Conservation (phyloP, 2,888 invertebrate species). For the Perithous albicinctus region DNA sequence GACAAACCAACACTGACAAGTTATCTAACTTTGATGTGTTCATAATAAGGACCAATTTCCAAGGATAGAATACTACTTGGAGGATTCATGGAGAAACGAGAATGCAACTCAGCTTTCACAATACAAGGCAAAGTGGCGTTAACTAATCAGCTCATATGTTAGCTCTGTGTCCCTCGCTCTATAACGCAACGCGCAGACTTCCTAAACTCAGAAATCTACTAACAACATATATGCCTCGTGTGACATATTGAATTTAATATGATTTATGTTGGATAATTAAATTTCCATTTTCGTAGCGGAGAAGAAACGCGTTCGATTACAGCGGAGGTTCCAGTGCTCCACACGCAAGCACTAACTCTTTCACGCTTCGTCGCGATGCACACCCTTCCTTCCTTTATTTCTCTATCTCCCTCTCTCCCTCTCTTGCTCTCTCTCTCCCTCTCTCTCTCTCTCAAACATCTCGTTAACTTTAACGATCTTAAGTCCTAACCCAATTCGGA, state of each 20-base stretch:
- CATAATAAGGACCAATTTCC: background rate
- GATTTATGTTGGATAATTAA: constrained; percentile 42
- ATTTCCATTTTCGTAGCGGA: constrained; percentile 11
- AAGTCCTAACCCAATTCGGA: constrained; percentile 62
- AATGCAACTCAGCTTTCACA: background rate
- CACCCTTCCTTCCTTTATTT: constrained; percentile 5
- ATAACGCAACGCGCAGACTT: constrained; percentile 6
- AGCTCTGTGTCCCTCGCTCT: background rate
- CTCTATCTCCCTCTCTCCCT: background rate
- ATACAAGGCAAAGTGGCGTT: background rate
- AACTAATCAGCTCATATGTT: background rate
- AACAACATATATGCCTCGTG: background rate
- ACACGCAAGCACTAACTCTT: constrained; percentile 52
- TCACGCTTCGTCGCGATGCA: constrained; percentile 48
- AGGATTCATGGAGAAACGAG: background rate
- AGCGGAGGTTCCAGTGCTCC: background rate
- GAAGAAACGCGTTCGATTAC: constrained; percentile 22
- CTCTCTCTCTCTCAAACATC: constrained; percentile 6
- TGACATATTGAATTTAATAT: constrained; percentile 29
- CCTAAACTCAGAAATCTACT: background rate
- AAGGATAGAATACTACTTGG: background rate
- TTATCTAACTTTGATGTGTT: background rate
- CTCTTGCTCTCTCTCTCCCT: too few species aligned
- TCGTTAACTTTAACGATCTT: constrained; percentile 61
- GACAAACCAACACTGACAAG: background rate